Conservation (phyloP, 1,140 invertebrate species). For the Drosophila repleta region DNA sequence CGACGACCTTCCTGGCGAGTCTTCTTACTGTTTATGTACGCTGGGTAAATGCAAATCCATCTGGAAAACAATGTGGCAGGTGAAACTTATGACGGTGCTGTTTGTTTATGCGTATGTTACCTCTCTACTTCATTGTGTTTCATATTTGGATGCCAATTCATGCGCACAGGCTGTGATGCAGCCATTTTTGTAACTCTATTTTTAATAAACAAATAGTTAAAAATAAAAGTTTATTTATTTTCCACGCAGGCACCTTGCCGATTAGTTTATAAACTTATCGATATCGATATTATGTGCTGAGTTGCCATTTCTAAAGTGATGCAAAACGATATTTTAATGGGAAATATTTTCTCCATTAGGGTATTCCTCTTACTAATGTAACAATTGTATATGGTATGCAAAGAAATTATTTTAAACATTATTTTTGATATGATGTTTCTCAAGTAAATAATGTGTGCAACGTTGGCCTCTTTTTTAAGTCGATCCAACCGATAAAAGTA, state of each 20-base stretch:
- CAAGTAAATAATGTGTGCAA: too few relatives aligned
- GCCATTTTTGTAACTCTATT: slow-evolving; percentile 72
- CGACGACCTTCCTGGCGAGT: slow-evolving; percentile 94
- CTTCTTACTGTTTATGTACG: slow-evolving; percentile 97
- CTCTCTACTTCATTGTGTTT: slow-evolving; percentile 87
- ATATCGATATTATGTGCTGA: slow-evolving; percentile 13
- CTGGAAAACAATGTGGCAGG: slow-evolving; percentile 84
- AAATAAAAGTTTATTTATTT: slow-evolving; percentile 57
- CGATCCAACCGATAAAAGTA: neutral
- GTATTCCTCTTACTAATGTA: neutral
- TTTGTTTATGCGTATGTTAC: slow-evolving; percentile 60
- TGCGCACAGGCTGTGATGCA: slow-evolving; percentile 78
- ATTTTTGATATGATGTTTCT: neutral
- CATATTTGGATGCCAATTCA: slow-evolving; percentile 87
- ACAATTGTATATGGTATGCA: neutral
- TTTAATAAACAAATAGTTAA: neutral
- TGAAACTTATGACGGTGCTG: slow-evolving; percentile 18
- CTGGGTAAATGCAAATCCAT: slow-evolving; percentile 98
- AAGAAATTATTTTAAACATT: neutral
- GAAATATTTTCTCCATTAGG: neutral
- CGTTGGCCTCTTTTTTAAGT: neutral
- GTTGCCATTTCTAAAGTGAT: neutral
- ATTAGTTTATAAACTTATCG: slow-evolving; percentile 20
- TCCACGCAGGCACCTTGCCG: slow-evolving; percentile 70
- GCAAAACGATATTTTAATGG: slow-evolving; percentile 1